Conservation (phyloP, 2,888 invertebrate species). For the Acanthopleura granulata region DNA sequence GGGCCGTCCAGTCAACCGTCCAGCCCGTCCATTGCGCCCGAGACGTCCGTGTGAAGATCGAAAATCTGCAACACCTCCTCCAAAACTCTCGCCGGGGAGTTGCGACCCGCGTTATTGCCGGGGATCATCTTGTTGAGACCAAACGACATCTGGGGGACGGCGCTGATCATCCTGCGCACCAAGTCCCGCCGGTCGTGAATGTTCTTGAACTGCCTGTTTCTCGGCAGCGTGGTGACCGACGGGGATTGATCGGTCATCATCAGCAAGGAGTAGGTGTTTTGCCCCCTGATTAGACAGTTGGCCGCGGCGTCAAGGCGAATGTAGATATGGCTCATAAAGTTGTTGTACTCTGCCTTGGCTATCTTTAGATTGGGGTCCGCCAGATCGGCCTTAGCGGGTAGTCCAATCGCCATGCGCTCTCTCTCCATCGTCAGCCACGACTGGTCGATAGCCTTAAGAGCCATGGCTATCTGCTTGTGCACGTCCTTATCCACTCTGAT, state of each 20-base stretch:
- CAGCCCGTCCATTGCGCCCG: not conserved
- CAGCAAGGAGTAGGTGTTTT: not conserved
- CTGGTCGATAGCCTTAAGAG: not conserved
- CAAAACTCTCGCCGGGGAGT: not conserved
- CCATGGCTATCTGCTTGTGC: not conserved
- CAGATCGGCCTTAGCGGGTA: not conserved
- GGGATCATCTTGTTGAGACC: not conserved
- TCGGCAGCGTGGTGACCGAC: not conserved
- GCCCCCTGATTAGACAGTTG: not conserved
- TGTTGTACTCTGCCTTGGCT: not conserved
- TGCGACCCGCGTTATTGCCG: not conserved
- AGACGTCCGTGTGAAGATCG: slow-evolving; percentile 4
- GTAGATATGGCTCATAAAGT: not conserved
- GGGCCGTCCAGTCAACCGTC: not conserved
- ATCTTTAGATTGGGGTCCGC: not conserved
- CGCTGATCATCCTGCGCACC: not conserved
- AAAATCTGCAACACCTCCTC: not conserved
- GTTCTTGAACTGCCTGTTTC: not conserved
- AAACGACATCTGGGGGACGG: not conserved
- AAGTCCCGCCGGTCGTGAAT: not conserved
- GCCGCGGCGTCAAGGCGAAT: slow-evolving; percentile 1
- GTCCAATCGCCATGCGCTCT: not conserved
- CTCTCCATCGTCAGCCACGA: not conserved
- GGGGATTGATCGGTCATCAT: not conserved
- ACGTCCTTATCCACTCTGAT: not conserved